Percentiles rank a stretch among this genome's conserved stretches.
Conservation (phyloP, 2,888 invertebrate species). For the Lydus trimaculatus region DNA sequence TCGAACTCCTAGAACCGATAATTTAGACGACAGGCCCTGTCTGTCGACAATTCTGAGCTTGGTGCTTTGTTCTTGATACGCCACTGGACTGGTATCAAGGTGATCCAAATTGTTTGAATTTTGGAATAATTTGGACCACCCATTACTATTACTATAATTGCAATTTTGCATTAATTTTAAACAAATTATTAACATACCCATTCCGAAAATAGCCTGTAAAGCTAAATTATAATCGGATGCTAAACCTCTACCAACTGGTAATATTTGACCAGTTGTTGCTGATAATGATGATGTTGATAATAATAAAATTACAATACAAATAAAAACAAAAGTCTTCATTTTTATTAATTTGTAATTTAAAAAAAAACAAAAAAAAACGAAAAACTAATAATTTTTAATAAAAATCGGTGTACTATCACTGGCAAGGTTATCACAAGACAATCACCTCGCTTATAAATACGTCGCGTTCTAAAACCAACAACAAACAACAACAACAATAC, state of each 20-base stretch:
- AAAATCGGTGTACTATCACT: too few species aligned
- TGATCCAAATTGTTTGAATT: too few species aligned
- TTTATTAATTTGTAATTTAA: neutral
- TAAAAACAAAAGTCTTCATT: neutral
- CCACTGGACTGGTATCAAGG: too few species aligned
- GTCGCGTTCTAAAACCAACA: neutral
- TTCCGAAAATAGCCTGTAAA: slow-evolving; percentile 54
- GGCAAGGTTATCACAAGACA: slow-evolving; percentile 6
- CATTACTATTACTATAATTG: too few species aligned
- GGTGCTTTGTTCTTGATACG: too few species aligned
- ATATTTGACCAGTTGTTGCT: neutral
- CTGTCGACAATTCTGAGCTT: too few species aligned
- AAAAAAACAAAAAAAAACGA: neutral
- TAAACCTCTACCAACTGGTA: neutral
- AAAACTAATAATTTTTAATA: too few species aligned
- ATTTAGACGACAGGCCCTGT: too few species aligned
- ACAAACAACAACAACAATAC: too few species aligned
- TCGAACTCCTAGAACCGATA: too few species aligned
- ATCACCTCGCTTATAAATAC: neutral
- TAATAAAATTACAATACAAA: neutral
- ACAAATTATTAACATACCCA: slow-evolving; percentile 38
- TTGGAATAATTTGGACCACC: too few species aligned
- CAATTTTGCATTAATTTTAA: neutral
- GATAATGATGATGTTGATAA: neutral
- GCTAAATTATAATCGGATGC: slow-evolving; percentile 35